phyloP scores from a whole-genome alignment of 2,888 invertebrate genomes.

The Ferrisia virgata region DNA sequence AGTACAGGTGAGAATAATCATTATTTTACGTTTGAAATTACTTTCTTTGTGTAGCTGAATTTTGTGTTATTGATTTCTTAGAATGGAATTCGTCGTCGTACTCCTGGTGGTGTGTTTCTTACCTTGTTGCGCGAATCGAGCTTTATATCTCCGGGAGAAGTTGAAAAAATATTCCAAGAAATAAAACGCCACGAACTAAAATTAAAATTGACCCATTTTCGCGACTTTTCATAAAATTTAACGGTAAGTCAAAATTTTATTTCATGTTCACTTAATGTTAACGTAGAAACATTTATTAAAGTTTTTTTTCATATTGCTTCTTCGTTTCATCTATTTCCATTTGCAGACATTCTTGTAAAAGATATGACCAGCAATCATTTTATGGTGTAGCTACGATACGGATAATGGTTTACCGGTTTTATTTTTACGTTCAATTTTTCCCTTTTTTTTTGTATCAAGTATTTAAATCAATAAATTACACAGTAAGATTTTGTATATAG shows the following conservation, averaged over 20 bases:
- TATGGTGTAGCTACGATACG: not conserved
- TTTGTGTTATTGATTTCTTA: not conserved
- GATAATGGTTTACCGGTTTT: not conserved
- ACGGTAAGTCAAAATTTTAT: not conserved
- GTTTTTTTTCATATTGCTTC: not conserved
- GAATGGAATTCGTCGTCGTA: constrained; percentile 37
- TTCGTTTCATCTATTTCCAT: not conserved
- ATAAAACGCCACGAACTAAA: constrained; percentile 25
- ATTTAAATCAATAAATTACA: constrained; percentile 8
- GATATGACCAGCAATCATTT: not conserved
- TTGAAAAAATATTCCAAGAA: constrained; percentile 29
- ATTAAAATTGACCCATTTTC: not conserved
- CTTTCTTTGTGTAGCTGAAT: not conserved
- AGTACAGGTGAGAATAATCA: not conserved
- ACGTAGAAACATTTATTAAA: not conserved
- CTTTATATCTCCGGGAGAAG: constrained; percentile 26
- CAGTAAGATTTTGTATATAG: not conserved
- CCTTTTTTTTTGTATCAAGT: not conserved
- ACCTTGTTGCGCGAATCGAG: constrained; percentile 31
- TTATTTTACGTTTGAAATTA: not conserved
- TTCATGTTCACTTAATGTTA: not conserved
- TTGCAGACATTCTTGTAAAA: not conserved
- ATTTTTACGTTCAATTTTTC: not conserved
- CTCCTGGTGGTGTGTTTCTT: constrained; percentile 33
- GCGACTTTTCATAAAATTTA: not conserved